Percentiles rank a stretch among this genome's conserved stretches.
These are phyloP conservation scores for Lamprologus speciosus DNA, from an alignment of 2,113 vertebrate genomes.

Conservation along the genomic window DNA sequence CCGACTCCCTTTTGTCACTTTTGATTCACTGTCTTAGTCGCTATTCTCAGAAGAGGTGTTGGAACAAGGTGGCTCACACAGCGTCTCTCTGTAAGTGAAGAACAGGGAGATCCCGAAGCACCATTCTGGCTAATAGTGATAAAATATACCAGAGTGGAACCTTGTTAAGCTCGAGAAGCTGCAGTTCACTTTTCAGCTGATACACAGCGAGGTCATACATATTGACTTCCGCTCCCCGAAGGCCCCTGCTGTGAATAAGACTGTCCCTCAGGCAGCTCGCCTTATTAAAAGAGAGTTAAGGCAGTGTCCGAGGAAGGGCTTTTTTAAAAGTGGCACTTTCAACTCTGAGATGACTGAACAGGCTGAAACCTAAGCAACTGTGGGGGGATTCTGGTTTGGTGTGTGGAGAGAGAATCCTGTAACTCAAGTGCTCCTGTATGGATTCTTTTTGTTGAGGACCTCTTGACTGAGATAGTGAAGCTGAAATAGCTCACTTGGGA, in stretches of 20 bases:
- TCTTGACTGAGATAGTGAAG: background rate
- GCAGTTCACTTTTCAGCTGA: background rate
- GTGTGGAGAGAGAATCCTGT: background rate
- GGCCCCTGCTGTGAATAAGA: background rate
- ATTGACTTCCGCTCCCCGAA: conserved; percentile 1
- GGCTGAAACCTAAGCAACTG: background rate
- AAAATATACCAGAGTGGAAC: background rate
- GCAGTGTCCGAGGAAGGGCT: background rate
- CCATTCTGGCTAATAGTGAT: conserved; percentile 4
- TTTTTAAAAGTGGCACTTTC: background rate
- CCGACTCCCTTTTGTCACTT: background rate
- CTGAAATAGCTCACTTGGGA: background rate
- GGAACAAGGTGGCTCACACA: background rate
- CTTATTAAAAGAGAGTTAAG: conserved; percentile 13
- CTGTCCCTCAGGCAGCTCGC: background rate
- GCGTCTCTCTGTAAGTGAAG: background rate
- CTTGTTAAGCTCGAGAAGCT: conserved; percentile 3
- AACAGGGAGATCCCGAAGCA: background rate
- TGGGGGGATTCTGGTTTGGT: background rate
- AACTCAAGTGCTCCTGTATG: background rate
- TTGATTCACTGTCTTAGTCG: background rate
- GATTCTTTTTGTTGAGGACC: background rate
- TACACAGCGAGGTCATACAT: conserved; percentile 9
- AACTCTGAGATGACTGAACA: background rate
- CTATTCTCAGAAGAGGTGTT: background rate